Base-by-base conservation (phyloP, 2,888 invertebrate genomes). In the Geotrupes spiniger region DNA sequence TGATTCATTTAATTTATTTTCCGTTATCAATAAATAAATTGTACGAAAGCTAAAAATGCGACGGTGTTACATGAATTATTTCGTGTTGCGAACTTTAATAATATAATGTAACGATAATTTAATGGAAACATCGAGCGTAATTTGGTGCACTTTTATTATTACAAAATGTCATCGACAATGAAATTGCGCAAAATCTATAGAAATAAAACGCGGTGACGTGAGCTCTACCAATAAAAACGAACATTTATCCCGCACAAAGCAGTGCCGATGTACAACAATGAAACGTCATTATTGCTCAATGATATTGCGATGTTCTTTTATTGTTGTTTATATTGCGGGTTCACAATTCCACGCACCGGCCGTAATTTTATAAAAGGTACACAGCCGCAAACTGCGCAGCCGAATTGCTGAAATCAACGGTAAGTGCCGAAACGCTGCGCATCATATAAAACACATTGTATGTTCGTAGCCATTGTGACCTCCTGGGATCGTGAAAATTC, bases 281-380 rank as follows among this genome's bases (percentile, higher is more conserved):
- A 27, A 42, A 27, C 28, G 27, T 26, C 42, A 42, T 42, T 42
- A 42, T 27, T 42, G 29, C 42, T 28, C 29, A 10, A 26, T 42
- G 12, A 42, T 42, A 16, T 26, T 42, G 42, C 29, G 9, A 12
- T 15, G 33, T 14, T 33, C 14, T 33, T 33, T 33, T 33, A 33
- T 33, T 33, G 15, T 33, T 33, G 33, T 33, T 15, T 33, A 33
- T 15, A 5, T 33, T 33, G 15, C 33, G 33, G 33, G 10, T 14
- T 12, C 33, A 14, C 12, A 33, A 33, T 33, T 33, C 33, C 14
- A 33, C 9, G 33, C 15, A 33, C 9, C 28, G 40, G 2, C 36
- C 10, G 14, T 14, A 14, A 50, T 50, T 41, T 41, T 40, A 50
- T 50, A 50, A 45, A 50, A 43, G 41, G 39, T 28, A 46, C 46